Conservation (phyloP, 2,888 invertebrate species). For the Lasiommata megera region DNA sequence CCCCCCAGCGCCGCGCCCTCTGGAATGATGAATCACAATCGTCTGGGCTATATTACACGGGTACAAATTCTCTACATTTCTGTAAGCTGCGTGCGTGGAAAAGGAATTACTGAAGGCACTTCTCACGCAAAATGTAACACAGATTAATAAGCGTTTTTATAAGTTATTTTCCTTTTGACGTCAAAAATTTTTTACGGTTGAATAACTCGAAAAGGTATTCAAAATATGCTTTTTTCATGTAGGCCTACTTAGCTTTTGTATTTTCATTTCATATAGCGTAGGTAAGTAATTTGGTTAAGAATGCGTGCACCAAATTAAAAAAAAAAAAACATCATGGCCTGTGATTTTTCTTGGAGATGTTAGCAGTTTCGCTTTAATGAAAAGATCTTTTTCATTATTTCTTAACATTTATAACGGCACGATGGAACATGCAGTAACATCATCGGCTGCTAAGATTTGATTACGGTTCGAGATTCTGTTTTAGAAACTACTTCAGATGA, state of each 20-base stretch:
- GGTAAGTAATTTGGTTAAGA: too few relatives aligned
- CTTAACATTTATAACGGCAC: too few relatives aligned
- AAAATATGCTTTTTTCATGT: background rate
- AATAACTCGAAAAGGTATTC: background rate
- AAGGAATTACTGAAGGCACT: background rate
- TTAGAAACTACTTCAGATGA: too few relatives aligned
- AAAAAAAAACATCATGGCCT: too few relatives aligned
- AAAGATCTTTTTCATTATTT: too few relatives aligned
- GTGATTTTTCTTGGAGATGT: too few relatives aligned
- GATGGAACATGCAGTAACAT: too few relatives aligned
- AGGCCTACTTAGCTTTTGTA: too few relatives aligned
- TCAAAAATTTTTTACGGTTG: background rate
- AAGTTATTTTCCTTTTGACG: background rate
- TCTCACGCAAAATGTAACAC: background rate
- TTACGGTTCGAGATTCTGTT: too few relatives aligned
- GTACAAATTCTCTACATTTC: background rate
- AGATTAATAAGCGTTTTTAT: background rate
- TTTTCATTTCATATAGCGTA: background rate
- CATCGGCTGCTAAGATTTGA: too few relatives aligned
- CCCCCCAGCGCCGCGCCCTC: background rate
- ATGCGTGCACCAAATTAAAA: too few relatives aligned
- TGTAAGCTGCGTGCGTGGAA: constrained; percentile 6
- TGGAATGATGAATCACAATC: constrained; percentile 10
- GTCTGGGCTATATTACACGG: background rate
- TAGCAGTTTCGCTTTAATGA: too few relatives aligned